phyloP scores from a whole-genome alignment of 2,797 vertebrate species.

The Chrosomus eos region DNA sequence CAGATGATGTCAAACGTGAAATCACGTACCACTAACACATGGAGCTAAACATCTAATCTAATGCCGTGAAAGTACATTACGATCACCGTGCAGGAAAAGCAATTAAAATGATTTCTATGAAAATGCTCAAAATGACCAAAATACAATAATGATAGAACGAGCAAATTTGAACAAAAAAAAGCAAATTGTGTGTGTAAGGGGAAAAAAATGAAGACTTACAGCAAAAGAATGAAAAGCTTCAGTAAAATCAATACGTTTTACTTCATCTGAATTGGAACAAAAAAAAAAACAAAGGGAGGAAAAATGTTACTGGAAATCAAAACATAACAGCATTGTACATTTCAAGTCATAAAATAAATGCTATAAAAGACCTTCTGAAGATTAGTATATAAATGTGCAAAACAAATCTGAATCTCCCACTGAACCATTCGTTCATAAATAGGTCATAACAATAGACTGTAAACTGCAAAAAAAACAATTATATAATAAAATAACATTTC shows the following conservation, averaged over 20 bases:
- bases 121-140: constrained; percentile 10
- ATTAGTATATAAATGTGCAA: constrained; percentile 33
- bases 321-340: constrained; percentile 68
- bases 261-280: constrained; percentile 85
- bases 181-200: constrained; percentile 71
- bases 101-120: constrained; percentile 12
- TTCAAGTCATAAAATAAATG: constrained; percentile 67
- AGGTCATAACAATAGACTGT: background rate
- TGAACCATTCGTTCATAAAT: background rate
- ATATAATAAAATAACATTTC: constrained; percentile 6
- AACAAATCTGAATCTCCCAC: background rate
- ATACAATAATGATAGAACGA: constrained; percentile 51
- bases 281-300: constrained; percentile 67
- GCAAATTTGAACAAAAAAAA: constrained; percentile 70
- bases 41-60: background rate
- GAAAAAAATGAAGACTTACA: constrained; percentile 85
- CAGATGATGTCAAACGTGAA: background rate
- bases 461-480: constrained; percentile 9
- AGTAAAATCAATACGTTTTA: constrained; percentile 89
- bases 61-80: constrained; percentile 20
- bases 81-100: constrained; percentile 30
- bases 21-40: background rate
- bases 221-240: constrained; percentile 89
- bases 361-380: background rate
- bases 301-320: constrained; percentile 75